Evolutionary conservation across 53 echinoderm and acorn worm species (phyloP).

Genomic region (Temnopleurus reevesii): DNA sequence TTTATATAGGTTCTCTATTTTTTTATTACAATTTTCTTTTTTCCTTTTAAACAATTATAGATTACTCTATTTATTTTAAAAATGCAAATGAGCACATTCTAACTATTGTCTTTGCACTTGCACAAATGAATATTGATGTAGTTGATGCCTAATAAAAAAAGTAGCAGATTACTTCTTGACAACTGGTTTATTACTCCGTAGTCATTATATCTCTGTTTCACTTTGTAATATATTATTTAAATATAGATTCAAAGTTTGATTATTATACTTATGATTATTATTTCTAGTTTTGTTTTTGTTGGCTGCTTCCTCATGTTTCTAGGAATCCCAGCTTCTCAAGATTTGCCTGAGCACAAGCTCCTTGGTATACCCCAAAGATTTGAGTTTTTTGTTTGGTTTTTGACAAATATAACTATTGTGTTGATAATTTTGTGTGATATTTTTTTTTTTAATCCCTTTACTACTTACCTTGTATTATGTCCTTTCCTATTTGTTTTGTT

Average conservation of each 20-base stretch:
- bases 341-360: slow-evolving; percentile 47
- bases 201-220: background rate
- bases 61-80: no score
- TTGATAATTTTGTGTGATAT: background rate
- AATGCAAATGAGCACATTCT: no score
- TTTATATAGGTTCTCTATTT: no score
- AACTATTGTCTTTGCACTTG: no score
- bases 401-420: background rate
- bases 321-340: slow-evolving; percentile 54
- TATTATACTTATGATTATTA: background rate
- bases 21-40: no score
- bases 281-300: slow-evolving; percentile 20
- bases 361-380: slow-evolving; percentile 36
- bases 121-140: no score
- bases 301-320: slow-evolving; percentile 32
- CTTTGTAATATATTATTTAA: background rate
- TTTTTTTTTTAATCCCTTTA: slow-evolving; percentile 23
- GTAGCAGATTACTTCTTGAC: no score
- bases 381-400: background rate
- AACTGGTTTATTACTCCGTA: no score
- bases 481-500: background rate
- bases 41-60: no score
- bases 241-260: background rate
- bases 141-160: no score
- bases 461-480: no score